Conservation (phyloP, 2,113 vertebrate genomes). For the Casuarius casuarius region DNA sequence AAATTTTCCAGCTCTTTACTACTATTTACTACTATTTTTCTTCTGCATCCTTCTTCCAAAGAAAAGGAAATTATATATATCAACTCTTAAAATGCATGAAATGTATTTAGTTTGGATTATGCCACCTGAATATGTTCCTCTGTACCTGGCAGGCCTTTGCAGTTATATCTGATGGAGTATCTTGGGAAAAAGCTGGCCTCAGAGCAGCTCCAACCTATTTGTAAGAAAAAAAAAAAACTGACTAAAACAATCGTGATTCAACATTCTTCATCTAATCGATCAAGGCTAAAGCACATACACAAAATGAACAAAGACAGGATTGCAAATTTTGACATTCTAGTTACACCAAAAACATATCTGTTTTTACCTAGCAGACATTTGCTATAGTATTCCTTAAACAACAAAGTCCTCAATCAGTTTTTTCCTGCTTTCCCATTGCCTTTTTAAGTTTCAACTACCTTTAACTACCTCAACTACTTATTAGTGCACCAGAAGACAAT, state of each 20-base stretch:
- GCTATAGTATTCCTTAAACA: neutral
- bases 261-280: neutral
- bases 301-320: neutral
- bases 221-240: neutral
- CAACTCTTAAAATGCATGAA: neutral
- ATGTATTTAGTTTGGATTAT: neutral
- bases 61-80: neutral
- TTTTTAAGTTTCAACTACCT: neutral
- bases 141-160: constrained; percentile 98
- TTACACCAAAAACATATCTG: neutral
- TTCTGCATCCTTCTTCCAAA: neutral
- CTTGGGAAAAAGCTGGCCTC: constrained; percentile 96
- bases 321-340: neutral
- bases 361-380: neutral
- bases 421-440: neutral
- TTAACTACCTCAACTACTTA: neutral
- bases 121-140: neutral
- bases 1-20: neutral
- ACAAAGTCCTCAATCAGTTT: neutral
- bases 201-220: constrained; percentile 94
- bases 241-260: neutral
- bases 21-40: neutral
- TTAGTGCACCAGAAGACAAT: neutral
- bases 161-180: constrained; percentile 97
- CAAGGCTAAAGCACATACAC: neutral